Evolutionary conservation across 1,140 invertebrate genomes (phyloP).

Genomic region (Odontomachus brunneus): DNA sequence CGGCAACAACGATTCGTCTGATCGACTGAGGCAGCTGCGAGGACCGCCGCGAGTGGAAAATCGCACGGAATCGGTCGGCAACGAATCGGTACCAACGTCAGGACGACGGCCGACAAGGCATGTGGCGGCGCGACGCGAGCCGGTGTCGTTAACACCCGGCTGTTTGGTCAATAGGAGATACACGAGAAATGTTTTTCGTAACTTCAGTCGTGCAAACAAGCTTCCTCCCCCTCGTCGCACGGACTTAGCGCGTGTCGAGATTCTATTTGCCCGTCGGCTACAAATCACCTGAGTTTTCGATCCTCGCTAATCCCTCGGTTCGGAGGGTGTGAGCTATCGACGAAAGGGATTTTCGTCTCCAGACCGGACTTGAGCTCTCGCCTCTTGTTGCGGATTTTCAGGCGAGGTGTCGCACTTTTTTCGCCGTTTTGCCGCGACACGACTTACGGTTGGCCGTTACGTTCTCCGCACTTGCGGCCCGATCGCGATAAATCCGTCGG

Average conservation of each 20-base stretch:
- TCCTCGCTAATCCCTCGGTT: slow-evolving; percentile 69
- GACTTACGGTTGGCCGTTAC: too few relatives aligned
- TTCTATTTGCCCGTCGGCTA: slow-evolving; percentile 67
- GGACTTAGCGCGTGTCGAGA: slow-evolving; percentile 38
- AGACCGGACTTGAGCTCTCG: slow-evolving; percentile 54
- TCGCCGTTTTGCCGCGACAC: not conserved
- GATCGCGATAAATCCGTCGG: slow-evolving; percentile 35
- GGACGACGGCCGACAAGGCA: not conserved
- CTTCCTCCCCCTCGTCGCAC: slow-evolving; percentile 8
- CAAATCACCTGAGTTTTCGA: slow-evolving; percentile 72
- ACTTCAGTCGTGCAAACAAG: slow-evolving; percentile 55
- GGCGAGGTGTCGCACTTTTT: slow-evolving; percentile 27
- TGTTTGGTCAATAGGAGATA: slow-evolving; percentile 52
- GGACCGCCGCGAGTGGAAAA: too few relatives aligned
- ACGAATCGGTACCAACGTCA: too few relatives aligned
- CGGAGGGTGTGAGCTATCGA: slow-evolving; percentile 37
- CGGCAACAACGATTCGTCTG: too few relatives aligned
- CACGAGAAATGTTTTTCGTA: slow-evolving; percentile 43
- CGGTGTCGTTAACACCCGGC: slow-evolving; percentile 32
- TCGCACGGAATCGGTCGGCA: too few relatives aligned
- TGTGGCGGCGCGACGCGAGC: not conserved
- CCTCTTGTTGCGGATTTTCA: slow-evolving; percentile 44
- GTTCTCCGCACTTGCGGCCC: slow-evolving; percentile 6
- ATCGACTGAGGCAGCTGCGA: too few relatives aligned
- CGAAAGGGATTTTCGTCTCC: slow-evolving; percentile 64